Evolutionary conservation across 2,888 invertebrate genomes (phyloP).

Genomic region (Drosophila barbarae): DNA sequence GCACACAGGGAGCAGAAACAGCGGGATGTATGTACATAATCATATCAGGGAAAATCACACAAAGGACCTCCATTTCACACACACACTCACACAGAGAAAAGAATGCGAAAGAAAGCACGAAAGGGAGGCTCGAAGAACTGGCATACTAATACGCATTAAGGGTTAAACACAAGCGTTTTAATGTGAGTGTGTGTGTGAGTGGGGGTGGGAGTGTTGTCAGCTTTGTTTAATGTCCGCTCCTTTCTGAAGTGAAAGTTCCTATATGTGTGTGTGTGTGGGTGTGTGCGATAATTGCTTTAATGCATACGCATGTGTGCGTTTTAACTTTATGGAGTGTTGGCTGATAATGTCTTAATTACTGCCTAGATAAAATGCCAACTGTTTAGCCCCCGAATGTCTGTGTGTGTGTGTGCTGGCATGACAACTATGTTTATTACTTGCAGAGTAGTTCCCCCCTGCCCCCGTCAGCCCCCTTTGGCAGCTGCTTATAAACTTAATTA

Average conservation of each 20-base stretch:
- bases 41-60: conserved; percentile 65
- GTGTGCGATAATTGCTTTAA: conserved; percentile 71
- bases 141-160: conserved; percentile 64
- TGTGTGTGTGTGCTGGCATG: conserved; percentile 48
- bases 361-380: conserved; percentile 69
- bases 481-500: conserved; percentile 67
- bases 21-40: conserved; percentile 53
- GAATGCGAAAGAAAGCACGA: conserved; percentile 29
- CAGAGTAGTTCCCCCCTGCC: conserved; percentile 35
- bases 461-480: conserved; percentile 17
- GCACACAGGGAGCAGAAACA: conserved; percentile 29
- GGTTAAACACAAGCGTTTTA: conserved; percentile 70
- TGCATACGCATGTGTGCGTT: conserved; percentile 71
- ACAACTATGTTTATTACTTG: conserved; percentile 70
- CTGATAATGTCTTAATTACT: conserved; percentile 74
- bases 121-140: conserved; percentile 25
- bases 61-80: conserved; percentile 50
- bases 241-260: conserved; percentile 5
- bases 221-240: conserved; percentile 58
- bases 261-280: conserved; percentile 29
- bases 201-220: conserved; percentile 40
- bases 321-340: conserved; percentile 74
- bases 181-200: conserved; percentile 31
- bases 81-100: conserved; percentile 5
- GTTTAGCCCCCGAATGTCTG: conserved; percentile 48